Percentiles rank a stretch among this genome's conserved stretches.
These are phyloP conservation scores for Papilio aristodemus DNA, from an alignment of 1,140 invertebrate species.

Conservation along the genomic window DNA sequence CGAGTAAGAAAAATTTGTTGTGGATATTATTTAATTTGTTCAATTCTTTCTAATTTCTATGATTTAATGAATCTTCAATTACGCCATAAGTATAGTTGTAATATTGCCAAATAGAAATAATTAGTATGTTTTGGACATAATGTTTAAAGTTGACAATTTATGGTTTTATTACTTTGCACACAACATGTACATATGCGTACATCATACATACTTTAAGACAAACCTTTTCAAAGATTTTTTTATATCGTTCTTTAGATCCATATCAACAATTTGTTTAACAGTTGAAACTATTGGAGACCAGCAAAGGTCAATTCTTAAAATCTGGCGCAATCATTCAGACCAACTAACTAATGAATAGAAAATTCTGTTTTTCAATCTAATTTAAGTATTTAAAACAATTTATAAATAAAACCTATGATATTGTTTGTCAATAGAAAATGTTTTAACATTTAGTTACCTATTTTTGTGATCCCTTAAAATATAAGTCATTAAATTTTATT, in stretches of 20 bases:
- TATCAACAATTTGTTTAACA: too few relatives aligned
- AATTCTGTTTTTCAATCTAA: conserved; percentile 1
- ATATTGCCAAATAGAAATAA: conserved; percentile 33
- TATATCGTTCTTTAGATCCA: too few relatives aligned
- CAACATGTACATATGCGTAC: background rate
- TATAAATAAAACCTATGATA: conserved; percentile 25
- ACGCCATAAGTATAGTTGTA: conserved; percentile 30
- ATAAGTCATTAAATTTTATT: conserved; percentile 29
- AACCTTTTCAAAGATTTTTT: too few relatives aligned
- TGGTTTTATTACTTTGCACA: background rate
- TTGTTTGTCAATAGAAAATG: conserved; percentile 27
- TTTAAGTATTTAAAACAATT: conserved; percentile 31
- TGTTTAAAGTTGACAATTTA: conserved; percentile 2
- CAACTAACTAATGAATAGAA: too few relatives aligned
- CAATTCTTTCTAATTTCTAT: conserved; percentile 37
- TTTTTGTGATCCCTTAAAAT: conserved; percentile 49
- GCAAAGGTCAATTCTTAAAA: too few relatives aligned
- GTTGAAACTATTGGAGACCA: too few relatives aligned
- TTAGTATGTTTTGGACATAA: conserved; percentile 19
- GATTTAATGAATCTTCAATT: conserved; percentile 37
- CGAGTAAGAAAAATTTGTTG: conserved; percentile 39
- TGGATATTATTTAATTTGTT: conserved; percentile 36
- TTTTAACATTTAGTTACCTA: conserved; percentile 47
- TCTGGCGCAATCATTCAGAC: background rate
- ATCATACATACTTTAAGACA: background rate